Evolutionary conservation across 1,140 invertebrate genomes (phyloP), one percentile per base, ranked within the genome.

Genomic region (Pogonomyrmex californicus): DNA sequence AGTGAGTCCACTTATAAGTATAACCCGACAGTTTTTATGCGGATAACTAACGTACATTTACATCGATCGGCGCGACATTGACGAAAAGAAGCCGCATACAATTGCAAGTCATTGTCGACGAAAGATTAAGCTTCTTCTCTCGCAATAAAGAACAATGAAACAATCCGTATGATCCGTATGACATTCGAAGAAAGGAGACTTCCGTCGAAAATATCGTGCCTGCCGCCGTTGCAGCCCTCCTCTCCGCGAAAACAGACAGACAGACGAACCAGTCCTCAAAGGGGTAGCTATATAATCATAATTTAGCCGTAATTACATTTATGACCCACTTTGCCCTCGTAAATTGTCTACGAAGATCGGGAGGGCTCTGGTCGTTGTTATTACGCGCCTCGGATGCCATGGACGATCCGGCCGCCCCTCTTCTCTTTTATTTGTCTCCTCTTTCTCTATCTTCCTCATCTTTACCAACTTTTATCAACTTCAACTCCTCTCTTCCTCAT

Each of bases 241-340:
- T 38, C 44, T 10, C 41, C n/a, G 44, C 60, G 9, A 60, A 63
- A 49, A 76, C 58, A 23, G 82, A 76, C 58, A 23, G 82, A 88
- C 71, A 83, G 75, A 86, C 60, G 47, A 51, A 49, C 30, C 73
- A 62, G 75, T 62, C 68, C 77, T 56, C 65, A 65, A 87, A 88
- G 75, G 90, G 88, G 91, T 93, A 93, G 92, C 92, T 94, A 91
- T 94, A 94, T 94, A 94, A 94, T 94, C 94, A 95, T 94, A 93
- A 94, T 95, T 94, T 92, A 92, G 90, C 91, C 93, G 89, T 94
- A 94, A 95, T 95, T 94, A 94, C 94, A 95, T 95, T 95, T 94
- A 95, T 94, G 94, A 94, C 92, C 94, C 94, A 94, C 92, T 94
- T 94, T 94, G 91, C 88, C 88, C 93, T 93, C 93, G 93, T 94